Evolutionary conservation across 2,797 vertebrate species (phyloP).

Genomic region (Sebastes jordani): DNA sequence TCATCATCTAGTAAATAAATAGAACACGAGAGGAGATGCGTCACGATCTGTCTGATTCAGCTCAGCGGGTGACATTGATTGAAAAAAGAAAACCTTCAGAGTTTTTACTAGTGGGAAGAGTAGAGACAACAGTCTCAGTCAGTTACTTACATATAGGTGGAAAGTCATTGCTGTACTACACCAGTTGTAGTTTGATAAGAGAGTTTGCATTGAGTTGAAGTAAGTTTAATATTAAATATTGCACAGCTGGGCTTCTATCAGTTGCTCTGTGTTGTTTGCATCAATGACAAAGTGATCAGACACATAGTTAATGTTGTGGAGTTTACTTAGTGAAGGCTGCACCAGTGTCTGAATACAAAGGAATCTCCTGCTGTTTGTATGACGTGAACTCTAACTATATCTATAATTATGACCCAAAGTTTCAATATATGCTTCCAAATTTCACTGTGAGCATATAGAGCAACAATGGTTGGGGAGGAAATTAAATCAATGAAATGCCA

Average conservation of each 20-base stretch:
- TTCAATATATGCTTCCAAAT: neutral
- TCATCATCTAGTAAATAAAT: neutral
- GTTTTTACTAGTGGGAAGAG: neutral
- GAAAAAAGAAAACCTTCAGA: neutral
- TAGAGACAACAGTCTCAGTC: neutral
- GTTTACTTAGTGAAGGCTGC: neutral
- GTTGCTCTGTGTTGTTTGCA: constrained; percentile 13
- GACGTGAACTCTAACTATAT: neutral
- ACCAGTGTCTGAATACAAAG: neutral
- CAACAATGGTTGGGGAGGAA: neutral
- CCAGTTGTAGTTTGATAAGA: neutral
- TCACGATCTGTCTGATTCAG: neutral
- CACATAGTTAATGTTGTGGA: neutral
- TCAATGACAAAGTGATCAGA: neutral
- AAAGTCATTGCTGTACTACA: neutral
- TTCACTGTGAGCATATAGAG: neutral
- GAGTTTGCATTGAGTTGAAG: neutral
- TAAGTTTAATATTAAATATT: neutral
- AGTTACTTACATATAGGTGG: neutral
- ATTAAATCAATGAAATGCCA: no score
- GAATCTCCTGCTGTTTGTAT: neutral
- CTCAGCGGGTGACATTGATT: constrained; percentile 18
- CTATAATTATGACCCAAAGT: neutral
- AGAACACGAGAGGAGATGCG: neutral
- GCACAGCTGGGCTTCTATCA: neutral